Base-by-base conservation (phyloP, 1,140 invertebrate species). In the Colletes gigas region DNA sequence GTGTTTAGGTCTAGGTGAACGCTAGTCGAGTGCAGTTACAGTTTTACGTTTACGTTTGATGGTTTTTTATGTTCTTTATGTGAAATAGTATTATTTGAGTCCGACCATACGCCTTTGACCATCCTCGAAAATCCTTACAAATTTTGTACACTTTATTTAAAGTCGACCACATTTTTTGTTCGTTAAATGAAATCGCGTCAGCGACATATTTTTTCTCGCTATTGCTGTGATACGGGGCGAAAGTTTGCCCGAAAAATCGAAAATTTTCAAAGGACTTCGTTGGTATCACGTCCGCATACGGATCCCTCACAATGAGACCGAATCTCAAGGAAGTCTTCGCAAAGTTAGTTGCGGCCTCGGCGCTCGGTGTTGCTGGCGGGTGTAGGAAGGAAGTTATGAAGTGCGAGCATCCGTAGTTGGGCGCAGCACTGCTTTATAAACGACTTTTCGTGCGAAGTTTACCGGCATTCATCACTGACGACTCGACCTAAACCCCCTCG, bases 401-500 rank as follows among this genome's bases (percentile, higher is more conserved):
- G 90, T 90, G 89, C 85, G 86, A 88, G 90, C 90, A 89, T 89
- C 85, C 89, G 89, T 88, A 88, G 85, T 84, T 82, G 82, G 88
- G 90, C 88, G 88, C 87, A 89, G 90, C 86, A 88, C 78, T 86
- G 88, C 87, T 89, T 91, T 90, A 91, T 91, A 91, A 91, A 91
- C 90, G 90, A 91, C 90, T 91, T 91, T 91, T 90, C 90, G 90
- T 86, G 90, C 87, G 69, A 91, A 91, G 89, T 91, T 90, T 91
- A 86, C 89, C 86, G 83, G 89, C 90, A 91, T 91, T 91, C 90
- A 91, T 91, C 90, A 91, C 90, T 74, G 84, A 81, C 85, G 88
- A 88, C 83, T 83, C 84, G 78, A 78, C 88, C 73, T 72, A 59
- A 72, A 73, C 85, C 78, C 77, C 73, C 77, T 39, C 52, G 70